Evolutionary conservation across 1,140 invertebrate genomes (phyloP).

Genomic region (Cyphomyrmex costatus): DNA sequence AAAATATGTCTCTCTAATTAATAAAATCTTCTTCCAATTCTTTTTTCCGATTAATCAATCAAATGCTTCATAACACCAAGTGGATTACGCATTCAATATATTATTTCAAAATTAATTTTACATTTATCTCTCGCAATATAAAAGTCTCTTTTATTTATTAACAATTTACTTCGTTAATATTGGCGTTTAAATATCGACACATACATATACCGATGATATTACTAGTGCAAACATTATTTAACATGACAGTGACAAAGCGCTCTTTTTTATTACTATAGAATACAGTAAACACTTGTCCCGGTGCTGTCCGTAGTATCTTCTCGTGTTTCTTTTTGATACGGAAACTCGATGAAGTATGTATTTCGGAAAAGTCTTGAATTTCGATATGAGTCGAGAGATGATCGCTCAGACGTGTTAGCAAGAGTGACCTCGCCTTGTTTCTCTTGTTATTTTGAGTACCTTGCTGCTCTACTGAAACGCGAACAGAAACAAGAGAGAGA

Average conservation of each 20-base stretch:
- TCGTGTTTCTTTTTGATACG: slow-evolving; percentile 22
- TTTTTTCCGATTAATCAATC: too few species aligned
- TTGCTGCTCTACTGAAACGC: background rate
- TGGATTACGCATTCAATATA: too few species aligned
- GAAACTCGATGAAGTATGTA: slow-evolving; percentile 41
- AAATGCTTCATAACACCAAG: too few species aligned
- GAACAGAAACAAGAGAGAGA: background rate
- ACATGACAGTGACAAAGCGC: background rate
- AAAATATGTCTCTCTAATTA: too few species aligned
- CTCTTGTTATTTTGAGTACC: slow-evolving; percentile 1
- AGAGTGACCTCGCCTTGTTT: slow-evolving; percentile 9
- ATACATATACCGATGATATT: background rate
- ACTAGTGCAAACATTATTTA: background rate
- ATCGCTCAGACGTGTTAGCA: slow-evolving; percentile 17
- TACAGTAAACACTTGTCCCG: slow-evolving; percentile 10
- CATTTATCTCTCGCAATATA: background rate
- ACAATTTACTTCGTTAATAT: background rate
- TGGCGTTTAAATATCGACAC: background rate
- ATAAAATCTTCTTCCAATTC: too few species aligned
- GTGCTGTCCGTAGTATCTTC: slow-evolving; percentile 6
- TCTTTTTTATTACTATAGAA: slow-evolving; percentile 1
- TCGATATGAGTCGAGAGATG: slow-evolving; percentile 26
- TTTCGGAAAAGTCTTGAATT: slow-evolving; percentile 35
- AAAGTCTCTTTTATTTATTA: background rate
- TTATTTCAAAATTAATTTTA: background rate